Percentiles rank a stretch among this genome's conserved stretches.
Evolutionary conservation across 2,113 vertebrate species (phyloP).

Genomic region (Carassius auratus): DNA sequence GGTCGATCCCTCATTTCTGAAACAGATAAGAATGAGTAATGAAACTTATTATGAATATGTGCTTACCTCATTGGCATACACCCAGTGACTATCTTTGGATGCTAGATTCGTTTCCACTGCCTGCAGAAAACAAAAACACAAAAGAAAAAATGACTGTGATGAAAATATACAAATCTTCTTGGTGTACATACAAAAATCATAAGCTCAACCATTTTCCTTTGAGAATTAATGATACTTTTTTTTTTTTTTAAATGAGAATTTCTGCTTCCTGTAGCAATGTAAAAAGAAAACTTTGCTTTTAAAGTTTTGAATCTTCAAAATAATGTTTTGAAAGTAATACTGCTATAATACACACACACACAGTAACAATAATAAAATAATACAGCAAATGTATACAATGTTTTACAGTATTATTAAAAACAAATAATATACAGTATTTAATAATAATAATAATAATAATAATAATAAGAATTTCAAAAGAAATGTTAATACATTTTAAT

Average conservation of each 20-base stretch:
- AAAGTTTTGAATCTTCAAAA: too few relatives aligned
- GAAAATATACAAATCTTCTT: not conserved
- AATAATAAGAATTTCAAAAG: too few relatives aligned
- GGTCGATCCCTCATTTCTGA: slow-evolving; percentile 38
- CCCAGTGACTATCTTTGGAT: slow-evolving; percentile 99
- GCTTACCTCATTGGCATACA: slow-evolving; percentile 98
- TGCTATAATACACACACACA: too few relatives aligned
- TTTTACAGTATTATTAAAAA: too few relatives aligned
- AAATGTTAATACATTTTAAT: too few relatives aligned
- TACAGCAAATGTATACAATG: too few relatives aligned
- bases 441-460: too few relatives aligned
- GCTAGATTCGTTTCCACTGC: slow-evolving; percentile 98
- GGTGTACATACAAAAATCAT: not conserved
- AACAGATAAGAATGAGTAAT: slow-evolving; percentile 53
- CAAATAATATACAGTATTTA: too few relatives aligned
- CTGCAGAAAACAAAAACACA: slow-evolving; percentile 79
- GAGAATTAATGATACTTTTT: not conserved
- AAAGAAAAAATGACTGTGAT: slow-evolving; percentile 42
- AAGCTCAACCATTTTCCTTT: not conserved
- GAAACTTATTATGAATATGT: slow-evolving; percentile 41
- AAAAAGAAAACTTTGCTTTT: not conserved
- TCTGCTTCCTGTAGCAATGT: not conserved
- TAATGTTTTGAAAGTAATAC: too few relatives aligned
- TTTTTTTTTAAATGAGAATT: too few relatives aligned
- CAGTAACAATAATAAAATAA: too few relatives aligned